A percentile compares a stretch with the other conserved stretches of the same genome.
Conservation (phyloP, 2,888 invertebrate genomes). For the Melanostoma scalare region DNA sequence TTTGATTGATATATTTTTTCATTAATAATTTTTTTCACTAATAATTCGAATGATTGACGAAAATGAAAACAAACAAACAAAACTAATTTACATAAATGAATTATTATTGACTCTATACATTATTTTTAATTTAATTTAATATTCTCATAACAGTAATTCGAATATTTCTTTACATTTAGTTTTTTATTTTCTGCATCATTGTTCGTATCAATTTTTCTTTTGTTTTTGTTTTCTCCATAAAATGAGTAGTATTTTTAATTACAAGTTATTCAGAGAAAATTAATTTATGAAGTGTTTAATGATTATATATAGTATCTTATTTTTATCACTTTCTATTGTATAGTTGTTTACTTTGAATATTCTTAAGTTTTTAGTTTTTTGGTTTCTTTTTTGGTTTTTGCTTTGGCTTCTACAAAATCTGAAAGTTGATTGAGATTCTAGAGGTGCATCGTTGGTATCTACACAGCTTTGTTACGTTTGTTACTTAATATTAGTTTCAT, state of each 20-base stretch:
- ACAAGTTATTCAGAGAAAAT: too few relatives aligned
- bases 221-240: neutral
- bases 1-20: conserved; percentile 45
- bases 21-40: conserved; percentile 53
- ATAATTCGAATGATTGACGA: conserved; percentile 63
- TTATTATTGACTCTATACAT: conserved; percentile 50
- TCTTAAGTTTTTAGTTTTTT: conserved; percentile 14
- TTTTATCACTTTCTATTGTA: conserved; percentile 18
- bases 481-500: conserved; percentile 30
- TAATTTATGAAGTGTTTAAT: neutral
- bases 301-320: conserved; percentile 4
- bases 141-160: conserved; percentile 33
- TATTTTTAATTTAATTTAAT: conserved; percentile 33
- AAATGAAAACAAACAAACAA: conserved; percentile 66
- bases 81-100: conserved; percentile 24
- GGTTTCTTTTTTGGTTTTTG: conserved; percentile 18
- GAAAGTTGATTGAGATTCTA: conserved; percentile 56
- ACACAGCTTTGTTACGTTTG: conserved; percentile 45
- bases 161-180: conserved; percentile 15
- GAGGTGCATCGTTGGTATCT: conserved; percentile 42
- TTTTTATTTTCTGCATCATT: conserved; percentile 16
- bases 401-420: conserved; percentile 61
- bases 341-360: conserved; percentile 12
- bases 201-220: neutral
- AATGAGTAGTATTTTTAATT: too few relatives aligned